Evolutionary conservation across 2,888 invertebrate species (phyloP), one percentile per base, ranked within the genome.

Genomic region (Lysandra bellargus): DNA sequence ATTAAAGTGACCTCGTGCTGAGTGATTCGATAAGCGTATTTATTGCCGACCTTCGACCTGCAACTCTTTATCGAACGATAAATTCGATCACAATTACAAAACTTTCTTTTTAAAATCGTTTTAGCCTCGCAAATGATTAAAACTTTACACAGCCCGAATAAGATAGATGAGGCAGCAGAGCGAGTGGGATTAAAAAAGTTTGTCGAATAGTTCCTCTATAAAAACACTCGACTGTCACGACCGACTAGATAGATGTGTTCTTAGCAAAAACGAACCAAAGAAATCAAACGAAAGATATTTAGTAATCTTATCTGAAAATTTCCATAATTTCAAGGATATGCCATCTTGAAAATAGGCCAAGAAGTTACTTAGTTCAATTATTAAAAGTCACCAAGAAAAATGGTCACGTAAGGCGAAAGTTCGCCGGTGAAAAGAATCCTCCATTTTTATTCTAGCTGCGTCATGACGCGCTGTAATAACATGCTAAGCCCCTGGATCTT

Each of bases 391-490:
- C 60, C 60, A 79, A 74, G 60, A 60, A 83, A 79, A 80, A 80
- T 79, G 80, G 81, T 81, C 81, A 81, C 81, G 79, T 80, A 81
- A 73, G 82, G 81, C 69, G 76, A 81, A 81, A 78, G 80, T 80
- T 80, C 83, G 82, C 84, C 81, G 82, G 82, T 81, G 81, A 78
- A 81, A 84, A 87, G 84, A 85, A 87, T 87, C 86, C 86, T 84
- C 87, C 86, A 87, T 90, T 91, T 89, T 85, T 87, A 87, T 85
- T 87, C 88, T 86, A 84, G 90, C 88, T 82, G 81, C 87, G 90
- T 92, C 92, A 91, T 86, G 86, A 85, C 88, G 85, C 86, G 85
- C 84, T 79, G 79, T 79, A 81, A 78, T 79, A 79, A 79, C 78
- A 80, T 72, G 76, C 79, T 72, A 78, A 78, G 79, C 79, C 73